A percentile compares a stretch with the other conserved stretches of the same genome.
These are phyloP conservation scores for Orthonevra nobilis DNA, from an alignment of 2,888 invertebrate genomes.

Conservation along the genomic window DNA sequence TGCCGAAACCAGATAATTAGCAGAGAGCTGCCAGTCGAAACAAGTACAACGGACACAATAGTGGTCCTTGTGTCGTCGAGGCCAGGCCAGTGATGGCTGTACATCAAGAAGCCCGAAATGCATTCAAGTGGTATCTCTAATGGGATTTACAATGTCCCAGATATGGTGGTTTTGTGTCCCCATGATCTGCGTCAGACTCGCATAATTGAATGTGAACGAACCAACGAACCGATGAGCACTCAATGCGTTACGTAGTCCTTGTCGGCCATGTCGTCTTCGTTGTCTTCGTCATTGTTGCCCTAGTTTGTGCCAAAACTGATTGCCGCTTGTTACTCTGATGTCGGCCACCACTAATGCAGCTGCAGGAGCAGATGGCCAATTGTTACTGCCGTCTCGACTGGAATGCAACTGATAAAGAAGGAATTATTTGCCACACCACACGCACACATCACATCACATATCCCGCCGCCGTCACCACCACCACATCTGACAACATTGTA, in stretches of 20 bases:
- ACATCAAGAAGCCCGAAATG: slow-evolving; percentile 63
- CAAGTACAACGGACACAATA: slow-evolving; percentile 35
- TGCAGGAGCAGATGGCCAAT: slow-evolving; percentile 51
- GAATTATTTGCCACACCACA: slow-evolving; percentile 49
- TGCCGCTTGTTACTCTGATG: slow-evolving; percentile 22
- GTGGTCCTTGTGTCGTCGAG: slow-evolving; percentile 31
- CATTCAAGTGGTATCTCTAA: slow-evolving; percentile 68
- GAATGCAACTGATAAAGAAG: slow-evolving; percentile 66
- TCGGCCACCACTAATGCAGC: too few species aligned
- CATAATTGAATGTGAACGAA: slow-evolving; percentile 68
- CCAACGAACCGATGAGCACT: slow-evolving; percentile 63
- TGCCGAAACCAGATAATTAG: slow-evolving; percentile 64
- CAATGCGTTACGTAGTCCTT: slow-evolving; percentile 51
- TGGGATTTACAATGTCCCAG: slow-evolving; percentile 63
- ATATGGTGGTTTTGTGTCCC: slow-evolving; percentile 66
- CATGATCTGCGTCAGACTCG: slow-evolving; percentile 65
- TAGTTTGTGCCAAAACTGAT: slow-evolving; percentile 1
- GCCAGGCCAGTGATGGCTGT: slow-evolving; percentile 29
- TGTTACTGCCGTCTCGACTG: slow-evolving; percentile 65
- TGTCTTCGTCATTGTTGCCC: slow-evolving; percentile 9
- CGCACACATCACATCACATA: slow-evolving; percentile 3
- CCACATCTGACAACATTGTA: slow-evolving; percentile 59
- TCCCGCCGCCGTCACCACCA: slow-evolving; percentile 3
- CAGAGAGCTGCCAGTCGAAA: slow-evolving; percentile 48
- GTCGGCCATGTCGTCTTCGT: slow-evolving; percentile 15